Evolutionary conservation across 2,113 vertebrate species (phyloP).

Genomic region (Chloropsis cyanopogon): DNA sequence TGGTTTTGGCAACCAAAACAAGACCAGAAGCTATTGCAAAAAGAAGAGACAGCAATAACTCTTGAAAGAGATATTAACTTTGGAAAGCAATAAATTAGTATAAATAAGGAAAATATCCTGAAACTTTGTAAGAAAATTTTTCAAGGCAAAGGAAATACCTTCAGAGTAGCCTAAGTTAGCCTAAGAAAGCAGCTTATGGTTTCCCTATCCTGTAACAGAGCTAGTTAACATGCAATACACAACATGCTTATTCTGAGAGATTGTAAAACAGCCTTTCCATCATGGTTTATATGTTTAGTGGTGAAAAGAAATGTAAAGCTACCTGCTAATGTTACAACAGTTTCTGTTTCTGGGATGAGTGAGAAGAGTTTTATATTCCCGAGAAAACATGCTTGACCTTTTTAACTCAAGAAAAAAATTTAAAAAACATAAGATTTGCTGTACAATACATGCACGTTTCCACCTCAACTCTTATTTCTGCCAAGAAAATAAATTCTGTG

Average conservation of each 20-base stretch:
- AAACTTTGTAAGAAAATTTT: not conserved
- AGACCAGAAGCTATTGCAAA: not conserved
- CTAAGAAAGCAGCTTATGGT: not conserved
- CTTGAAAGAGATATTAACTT: not conserved
- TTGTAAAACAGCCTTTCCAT: not conserved
- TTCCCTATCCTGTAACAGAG: not conserved
- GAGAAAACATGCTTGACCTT: not conserved
- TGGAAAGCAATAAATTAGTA: not conserved
- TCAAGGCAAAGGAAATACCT: not conserved
- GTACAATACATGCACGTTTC: not conserved
- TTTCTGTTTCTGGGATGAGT: not conserved
- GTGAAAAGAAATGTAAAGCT: not conserved
- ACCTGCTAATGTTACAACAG: not conserved
- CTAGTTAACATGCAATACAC: not conserved
- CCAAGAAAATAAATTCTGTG: constrained; percentile 30
- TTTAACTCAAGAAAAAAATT: not conserved
- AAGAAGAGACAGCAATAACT: not conserved
- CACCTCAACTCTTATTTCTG: not conserved
- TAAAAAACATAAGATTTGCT: not conserved
- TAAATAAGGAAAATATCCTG: not conserved
- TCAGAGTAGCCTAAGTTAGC: not conserved
- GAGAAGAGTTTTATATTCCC: not conserved
- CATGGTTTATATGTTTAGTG: not conserved
- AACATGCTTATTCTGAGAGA: not conserved
- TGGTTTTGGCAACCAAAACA: not conserved